Evolutionary conservation across 1,140 invertebrate species (phyloP).

Genomic region (Halictus rubicundus): DNA sequence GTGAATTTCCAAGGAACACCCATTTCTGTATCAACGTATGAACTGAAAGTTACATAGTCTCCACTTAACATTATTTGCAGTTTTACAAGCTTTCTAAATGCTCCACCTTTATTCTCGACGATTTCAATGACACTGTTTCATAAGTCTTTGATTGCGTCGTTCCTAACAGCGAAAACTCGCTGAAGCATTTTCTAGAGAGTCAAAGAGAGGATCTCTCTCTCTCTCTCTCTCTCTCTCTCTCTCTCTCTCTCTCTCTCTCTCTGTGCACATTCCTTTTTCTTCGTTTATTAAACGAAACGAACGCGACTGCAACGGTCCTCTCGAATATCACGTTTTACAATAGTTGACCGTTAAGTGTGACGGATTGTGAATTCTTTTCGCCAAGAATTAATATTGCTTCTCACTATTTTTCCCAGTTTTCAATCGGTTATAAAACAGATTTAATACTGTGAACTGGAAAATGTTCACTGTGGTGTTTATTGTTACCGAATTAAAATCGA

Average conservation of each 20-base stretch:
- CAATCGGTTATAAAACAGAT: too few species aligned
- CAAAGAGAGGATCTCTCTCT: background rate
- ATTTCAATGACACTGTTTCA: background rate
- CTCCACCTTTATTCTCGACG: background rate
- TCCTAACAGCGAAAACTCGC: background rate
- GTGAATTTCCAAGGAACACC: background rate
- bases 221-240: background rate
- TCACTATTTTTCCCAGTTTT: too few species aligned
- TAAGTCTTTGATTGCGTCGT: background rate
- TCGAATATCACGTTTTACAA: background rate
- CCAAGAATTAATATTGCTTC: background rate
- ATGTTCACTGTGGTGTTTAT: too few species aligned
- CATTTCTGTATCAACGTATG: background rate
- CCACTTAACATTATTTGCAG: constrained; percentile 1
- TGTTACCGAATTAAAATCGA: too few species aligned
- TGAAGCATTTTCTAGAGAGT: background rate
- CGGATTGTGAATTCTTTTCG: background rate
- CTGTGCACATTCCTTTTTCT: background rate
- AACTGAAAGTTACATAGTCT: background rate
- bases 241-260: background rate
- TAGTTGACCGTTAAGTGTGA: background rate
- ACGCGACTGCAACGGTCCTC: background rate
- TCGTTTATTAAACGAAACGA: background rate
- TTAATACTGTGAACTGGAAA: too few species aligned
- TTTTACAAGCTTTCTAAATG: background rate